Conservation (phyloP, 2,797 vertebrate species). For the Borostomias antarcticus region DNA sequence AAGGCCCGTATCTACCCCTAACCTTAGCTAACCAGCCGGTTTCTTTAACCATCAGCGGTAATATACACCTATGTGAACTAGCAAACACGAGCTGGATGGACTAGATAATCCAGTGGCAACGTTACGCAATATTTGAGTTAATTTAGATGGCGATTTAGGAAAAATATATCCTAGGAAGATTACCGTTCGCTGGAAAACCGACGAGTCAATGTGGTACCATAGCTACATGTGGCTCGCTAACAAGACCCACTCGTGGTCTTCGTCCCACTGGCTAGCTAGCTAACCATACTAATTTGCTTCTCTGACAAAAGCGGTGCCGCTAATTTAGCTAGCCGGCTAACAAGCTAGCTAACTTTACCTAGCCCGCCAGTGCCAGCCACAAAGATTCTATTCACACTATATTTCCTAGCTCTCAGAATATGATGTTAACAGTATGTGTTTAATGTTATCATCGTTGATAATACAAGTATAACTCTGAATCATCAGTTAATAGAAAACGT, state of each 20-base stretch:
- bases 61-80: too few relatives aligned
- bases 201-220: background rate
- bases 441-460: background rate
- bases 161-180: background rate
- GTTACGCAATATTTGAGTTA: too few relatives aligned
- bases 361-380: too few relatives aligned
- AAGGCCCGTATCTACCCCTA: background rate
- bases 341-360: constrained; percentile 1
- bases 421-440: too few relatives aligned
- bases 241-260: constrained; percentile 10
- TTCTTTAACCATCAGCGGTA: background rate
- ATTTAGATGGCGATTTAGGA: background rate
- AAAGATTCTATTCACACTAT: too few relatives aligned
- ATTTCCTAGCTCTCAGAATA: too few relatives aligned
- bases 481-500: background rate
- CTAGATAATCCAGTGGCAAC: too few relatives aligned
- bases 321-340: background rate
- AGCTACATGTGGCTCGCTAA: background rate
- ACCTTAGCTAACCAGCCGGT: background rate
- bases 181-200: background rate
- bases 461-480: background rate
- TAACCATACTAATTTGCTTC: too few relatives aligned
- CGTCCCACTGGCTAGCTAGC: background rate
- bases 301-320: constrained; percentile 1
- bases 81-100: too few relatives aligned